Evolutionary conservation across 2,888 invertebrate genomes (phyloP).

Genomic region (Ophioninae sp.): DNA sequence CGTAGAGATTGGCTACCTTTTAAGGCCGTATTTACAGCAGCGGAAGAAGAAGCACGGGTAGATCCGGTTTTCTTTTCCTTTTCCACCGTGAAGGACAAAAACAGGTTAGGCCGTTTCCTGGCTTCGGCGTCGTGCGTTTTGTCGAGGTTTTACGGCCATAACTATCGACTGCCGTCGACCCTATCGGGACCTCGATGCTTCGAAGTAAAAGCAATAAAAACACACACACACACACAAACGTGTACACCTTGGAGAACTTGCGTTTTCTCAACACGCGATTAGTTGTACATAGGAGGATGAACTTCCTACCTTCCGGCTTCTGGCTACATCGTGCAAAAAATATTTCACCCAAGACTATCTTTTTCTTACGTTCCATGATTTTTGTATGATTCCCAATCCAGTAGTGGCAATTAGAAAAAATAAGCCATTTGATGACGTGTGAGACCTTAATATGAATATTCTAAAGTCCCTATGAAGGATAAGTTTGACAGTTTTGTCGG

Average conservation of each 20-base stretch:
- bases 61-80: conserved; percentile 34
- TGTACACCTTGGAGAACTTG: not conserved
- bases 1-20: conserved; percentile 32
- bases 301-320: conserved; percentile 23
- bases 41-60: conserved; percentile 10
- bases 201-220: conserved; percentile 9
- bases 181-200: conserved; percentile 38
- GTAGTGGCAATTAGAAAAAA: too few relatives aligned
- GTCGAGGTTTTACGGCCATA: conserved; percentile 56
- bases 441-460: too few relatives aligned
- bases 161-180: conserved; percentile 54
- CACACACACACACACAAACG: not conserved
- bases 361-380: conserved; percentile 24
- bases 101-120: conserved; percentile 34
- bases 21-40: conserved; percentile 11
- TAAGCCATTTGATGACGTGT: too few relatives aligned
- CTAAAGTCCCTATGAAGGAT: too few relatives aligned
- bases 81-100: conserved; percentile 46
- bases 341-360: conserved; percentile 19
- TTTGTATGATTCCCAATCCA: not conserved
- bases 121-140: conserved; percentile 39
- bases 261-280: conserved; percentile 29
- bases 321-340: conserved; percentile 10
- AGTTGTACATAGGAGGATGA: conserved; percentile 17
- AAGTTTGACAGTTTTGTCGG: not conserved